A percentile compares a stretch with the other conserved stretches of the same genome.
These are phyloP conservation scores for Nephrotoma appendiculata DNA, from an alignment of 2,888 invertebrate genomes.

Conservation along the genomic window DNA sequence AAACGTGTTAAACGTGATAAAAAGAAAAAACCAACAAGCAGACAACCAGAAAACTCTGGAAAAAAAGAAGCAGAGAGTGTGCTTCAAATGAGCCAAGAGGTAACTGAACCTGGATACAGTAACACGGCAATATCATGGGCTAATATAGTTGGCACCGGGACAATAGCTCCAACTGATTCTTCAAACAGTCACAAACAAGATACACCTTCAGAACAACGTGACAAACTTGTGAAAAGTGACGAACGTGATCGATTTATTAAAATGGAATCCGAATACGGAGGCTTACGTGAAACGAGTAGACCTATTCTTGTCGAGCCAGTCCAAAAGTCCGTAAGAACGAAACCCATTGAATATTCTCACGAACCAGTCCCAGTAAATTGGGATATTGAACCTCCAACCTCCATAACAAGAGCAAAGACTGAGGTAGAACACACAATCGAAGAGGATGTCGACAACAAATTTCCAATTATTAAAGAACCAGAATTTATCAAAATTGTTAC, in stretches of 20 bases:
- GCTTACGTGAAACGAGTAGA: not conserved
- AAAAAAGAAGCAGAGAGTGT: not conserved
- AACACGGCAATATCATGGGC: not conserved
- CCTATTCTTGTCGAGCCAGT: not conserved
- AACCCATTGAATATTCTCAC: not conserved
- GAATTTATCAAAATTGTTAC: too few relatives aligned
- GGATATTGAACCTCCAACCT: not conserved
- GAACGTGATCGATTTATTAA: not conserved
- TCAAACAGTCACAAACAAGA: not conserved
- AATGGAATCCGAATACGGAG: not conserved
- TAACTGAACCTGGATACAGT: not conserved
- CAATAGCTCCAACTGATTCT: not conserved
- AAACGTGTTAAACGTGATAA: not conserved
- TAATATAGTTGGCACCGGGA: not conserved
- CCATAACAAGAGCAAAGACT: constrained; percentile 44
- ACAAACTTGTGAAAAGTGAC: not conserved
- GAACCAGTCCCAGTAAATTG: not conserved
- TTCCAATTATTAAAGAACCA: not conserved
- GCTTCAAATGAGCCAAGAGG: not conserved
- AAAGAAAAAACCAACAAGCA: not conserved
- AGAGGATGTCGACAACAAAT: constrained; percentile 54
- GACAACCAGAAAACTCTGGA: not conserved
- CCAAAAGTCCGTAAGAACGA: not conserved
- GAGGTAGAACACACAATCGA: constrained; percentile 74
- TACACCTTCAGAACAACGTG: not conserved